phyloP scores from a whole-genome alignment of 2,797 vertebrate species.

The Yasuhikotakia modesta region DNA sequence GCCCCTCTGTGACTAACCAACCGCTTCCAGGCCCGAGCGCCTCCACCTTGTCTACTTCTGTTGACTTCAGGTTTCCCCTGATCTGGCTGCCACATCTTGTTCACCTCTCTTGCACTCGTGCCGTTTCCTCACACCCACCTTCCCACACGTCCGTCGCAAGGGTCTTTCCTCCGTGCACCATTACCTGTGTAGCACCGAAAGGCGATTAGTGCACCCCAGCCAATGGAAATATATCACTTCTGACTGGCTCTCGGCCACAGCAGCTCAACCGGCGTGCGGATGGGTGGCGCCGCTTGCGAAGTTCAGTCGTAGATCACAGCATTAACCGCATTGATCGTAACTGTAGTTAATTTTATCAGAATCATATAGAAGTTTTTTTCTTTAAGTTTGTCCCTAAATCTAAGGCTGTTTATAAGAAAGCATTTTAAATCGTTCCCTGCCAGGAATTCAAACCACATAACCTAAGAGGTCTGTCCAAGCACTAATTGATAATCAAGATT shows the following conservation, averaged over 20 bases:
- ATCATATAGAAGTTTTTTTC: not conserved
- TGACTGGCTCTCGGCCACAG: slow-evolving; percentile 36
- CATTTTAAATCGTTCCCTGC: not conserved
- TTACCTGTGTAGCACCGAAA: slow-evolving; percentile 45
- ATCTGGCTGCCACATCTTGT: not conserved
- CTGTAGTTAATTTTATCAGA: not conserved
- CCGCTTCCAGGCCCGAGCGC: slow-evolving; percentile 31
- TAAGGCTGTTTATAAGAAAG: not conserved
- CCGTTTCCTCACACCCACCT: not conserved
- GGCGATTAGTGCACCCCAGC: slow-evolving; percentile 47
- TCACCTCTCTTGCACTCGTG: not conserved
- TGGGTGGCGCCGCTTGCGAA: not conserved
- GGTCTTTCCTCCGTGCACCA: slow-evolving; percentile 40
- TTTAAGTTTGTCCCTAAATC: not conserved
- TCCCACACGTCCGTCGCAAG: slow-evolving; percentile 32
- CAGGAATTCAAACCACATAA: not conserved
- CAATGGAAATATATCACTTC: slow-evolving; percentile 51
- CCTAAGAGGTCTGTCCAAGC: not conserved
- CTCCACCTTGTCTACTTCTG: slow-evolving; percentile 17
- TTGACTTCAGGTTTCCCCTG: slow-evolving; percentile 24
- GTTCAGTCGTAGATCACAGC: not conserved
- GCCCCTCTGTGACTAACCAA: slow-evolving; percentile 43
- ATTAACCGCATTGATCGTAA: no score
- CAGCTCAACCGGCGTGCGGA: not conserved
- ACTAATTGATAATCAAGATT: slow-evolving; percentile 15